These are phyloP conservation scores for Lucilia sericata DNA, from an alignment of 1,140 invertebrate genomes.

Conservation along the genomic window DNA sequence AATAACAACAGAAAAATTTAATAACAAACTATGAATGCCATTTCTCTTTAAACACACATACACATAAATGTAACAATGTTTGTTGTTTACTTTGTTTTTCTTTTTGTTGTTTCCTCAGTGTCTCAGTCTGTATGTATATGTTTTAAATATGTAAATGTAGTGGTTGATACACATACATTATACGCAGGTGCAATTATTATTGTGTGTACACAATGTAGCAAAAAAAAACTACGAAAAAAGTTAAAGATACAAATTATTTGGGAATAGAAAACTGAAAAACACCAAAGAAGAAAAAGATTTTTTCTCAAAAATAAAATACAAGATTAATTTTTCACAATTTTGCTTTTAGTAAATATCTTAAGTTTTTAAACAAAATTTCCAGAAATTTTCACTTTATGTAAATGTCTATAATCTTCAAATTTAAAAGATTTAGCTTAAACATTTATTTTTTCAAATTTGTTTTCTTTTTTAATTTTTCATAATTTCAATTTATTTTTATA, in stretches of 20 bases:
- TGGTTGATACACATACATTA: constrained; percentile 40
- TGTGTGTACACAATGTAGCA: constrained; percentile 48
- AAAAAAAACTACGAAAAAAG: constrained; percentile 26
- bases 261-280: not conserved
- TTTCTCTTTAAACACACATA: not conserved
- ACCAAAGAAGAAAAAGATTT: not conserved
- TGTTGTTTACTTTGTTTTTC: not conserved
- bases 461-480: not conserved
- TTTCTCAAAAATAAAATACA: not conserved
- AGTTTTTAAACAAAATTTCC: not conserved
- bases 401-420: not conserved
- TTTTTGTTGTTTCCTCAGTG: not conserved
- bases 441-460: not conserved
- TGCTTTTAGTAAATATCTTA: not conserved
- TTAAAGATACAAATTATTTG: not conserved
- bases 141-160: constrained; percentile 37
- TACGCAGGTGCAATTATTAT: constrained; percentile 52
- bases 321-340: not conserved
- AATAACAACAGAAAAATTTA: not conserved
- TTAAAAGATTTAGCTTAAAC: not conserved
- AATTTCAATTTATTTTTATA: not conserved
- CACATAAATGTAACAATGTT: not conserved
- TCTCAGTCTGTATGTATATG: not conserved
- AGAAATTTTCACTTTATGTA: not conserved
- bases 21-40: not conserved